phyloP scores from a whole-genome alignment of 1,140 invertebrate genomes.

The Triops longicaudatus region DNA sequence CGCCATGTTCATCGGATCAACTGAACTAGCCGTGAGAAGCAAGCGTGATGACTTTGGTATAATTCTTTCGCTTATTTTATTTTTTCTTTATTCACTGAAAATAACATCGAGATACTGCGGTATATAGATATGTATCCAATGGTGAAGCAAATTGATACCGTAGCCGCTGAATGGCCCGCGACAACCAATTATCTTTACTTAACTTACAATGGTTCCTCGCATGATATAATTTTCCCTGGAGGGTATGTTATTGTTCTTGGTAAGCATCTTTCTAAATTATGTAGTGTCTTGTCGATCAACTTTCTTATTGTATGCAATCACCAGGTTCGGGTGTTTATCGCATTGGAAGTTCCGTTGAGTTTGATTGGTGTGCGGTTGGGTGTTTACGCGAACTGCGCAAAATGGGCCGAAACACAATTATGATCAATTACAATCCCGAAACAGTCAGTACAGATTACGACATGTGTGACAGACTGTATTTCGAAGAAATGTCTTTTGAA shows the following conservation, averaged over 20 bases:
- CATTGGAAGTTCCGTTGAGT: slow-evolving; percentile 98
- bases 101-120: not conserved
- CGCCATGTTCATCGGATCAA: slow-evolving; percentile 74
- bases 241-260: slow-evolving; percentile 73
- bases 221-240: slow-evolving; percentile 78
- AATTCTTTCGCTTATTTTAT: not conserved
- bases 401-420: slow-evolving; percentile 82
- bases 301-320: not conserved
- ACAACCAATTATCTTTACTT: slow-evolving; percentile 95
- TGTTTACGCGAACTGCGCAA: slow-evolving; percentile 84
- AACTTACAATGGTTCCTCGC: slow-evolving; percentile 82
- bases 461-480: slow-evolving; percentile 96
- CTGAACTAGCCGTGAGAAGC: slow-evolving; percentile 66
- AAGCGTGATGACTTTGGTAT: slow-evolving; percentile 56
- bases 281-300: not conserved
- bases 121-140: slow-evolving; percentile 56
- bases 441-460: slow-evolving; percentile 99
- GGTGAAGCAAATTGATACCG: slow-evolving; percentile 98
- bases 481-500: slow-evolving; percentile 99
- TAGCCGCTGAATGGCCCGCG: slow-evolving; percentile 98
- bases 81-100: not conserved
- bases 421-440: slow-evolving; percentile 99
- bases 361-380: slow-evolving; percentile 98
- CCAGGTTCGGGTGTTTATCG: slow-evolving; percentile 92
- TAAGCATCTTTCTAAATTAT: slow-evolving; percentile 33